Evolutionary conservation across 30 jellyfish, hydroid and myxozoan species (phyloP), one percentile per base, ranked within the genome.

Genomic region (Cassiopea andromeda): DNA sequence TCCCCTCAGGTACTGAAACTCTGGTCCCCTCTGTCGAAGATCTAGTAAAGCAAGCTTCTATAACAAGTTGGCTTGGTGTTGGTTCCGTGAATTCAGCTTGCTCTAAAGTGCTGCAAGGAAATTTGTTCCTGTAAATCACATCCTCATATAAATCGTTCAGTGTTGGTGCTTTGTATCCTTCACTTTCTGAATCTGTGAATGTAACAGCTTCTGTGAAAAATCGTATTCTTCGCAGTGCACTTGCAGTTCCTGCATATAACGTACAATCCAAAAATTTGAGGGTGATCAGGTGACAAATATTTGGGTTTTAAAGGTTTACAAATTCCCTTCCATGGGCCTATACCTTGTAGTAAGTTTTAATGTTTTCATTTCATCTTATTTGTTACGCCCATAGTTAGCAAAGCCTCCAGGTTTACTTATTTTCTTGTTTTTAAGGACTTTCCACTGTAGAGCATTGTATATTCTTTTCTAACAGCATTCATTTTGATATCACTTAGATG

Each of bases 141-240:
- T 83, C 48, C 19, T 59, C 92, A 60, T 83, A 83, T 15, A 83
- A 49, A 60, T 83, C 92, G 47, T 83, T 83, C 78, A 83, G 61
- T 66, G 92, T 69, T 47, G 92, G 92, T 47, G 85, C 71, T 43
- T 18, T 83, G 84, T 17, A 83, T 16, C 92, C 92, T 83, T 83
- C 92, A 16, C 68, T 73, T 83, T 83, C 92, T 8, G 92, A 72
- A 73, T 71, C 78, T 43, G 78, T 83, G 78, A 68, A 83, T 43
- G 78, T 83, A 44, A 83, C 92, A 18, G 92, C 92, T 70, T 83
- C 64, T 1, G 85, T 74, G 77, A 83, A 83, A 49, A 83, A 43
- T 49, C 77, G 64, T 43, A 83, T 54, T 70, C 85, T 71, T 12
- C 75, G 46, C 70, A 83, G 76, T 43, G 92, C 92, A 54, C 50